Evolutionary conservation across 2,888 invertebrate species (phyloP).

Genomic region (Cheilosia scutellata): DNA sequence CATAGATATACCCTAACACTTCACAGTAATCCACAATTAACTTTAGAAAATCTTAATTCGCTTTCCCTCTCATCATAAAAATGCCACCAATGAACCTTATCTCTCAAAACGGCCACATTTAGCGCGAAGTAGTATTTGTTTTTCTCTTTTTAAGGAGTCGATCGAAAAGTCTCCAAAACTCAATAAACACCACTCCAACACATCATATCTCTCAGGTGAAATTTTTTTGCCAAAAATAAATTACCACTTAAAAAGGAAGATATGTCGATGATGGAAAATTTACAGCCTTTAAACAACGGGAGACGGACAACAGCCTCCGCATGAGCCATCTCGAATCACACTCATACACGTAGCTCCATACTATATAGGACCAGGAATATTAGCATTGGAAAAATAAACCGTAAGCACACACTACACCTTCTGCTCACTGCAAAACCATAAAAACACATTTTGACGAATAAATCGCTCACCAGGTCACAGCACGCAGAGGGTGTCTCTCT

Average conservation of each 20-base stretch:
- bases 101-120: no score
- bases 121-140: not conserved
- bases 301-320: slow-evolving; percentile 72
- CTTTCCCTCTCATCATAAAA: no score
- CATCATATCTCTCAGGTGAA: slow-evolving; percentile 63
- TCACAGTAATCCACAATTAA: no score
- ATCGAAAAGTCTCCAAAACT: slow-evolving; percentile 8
- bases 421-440: slow-evolving; percentile 51
- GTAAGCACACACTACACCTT: slow-evolving; percentile 45
- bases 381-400: slow-evolving; percentile 20
- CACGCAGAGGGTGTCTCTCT: slow-evolving; percentile 69
- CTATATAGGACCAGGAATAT: not conserved
- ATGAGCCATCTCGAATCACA: slow-evolving; percentile 57
- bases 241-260: slow-evolving; percentile 52
- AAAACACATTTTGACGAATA: slow-evolving; percentile 76
- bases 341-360: not conserved
- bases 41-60: no score
- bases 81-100: no score
- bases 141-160: not conserved
- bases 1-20: no score
- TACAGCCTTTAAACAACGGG: slow-evolving; percentile 74
- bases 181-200: slow-evolving; percentile 70
- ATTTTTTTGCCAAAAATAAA: slow-evolving; percentile 66
- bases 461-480: slow-evolving; percentile 73
- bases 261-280: slow-evolving; percentile 75